Evolutionary conservation across 2,797 vertebrate genomes (phyloP), one percentile per base, ranked within the genome.

Genomic region (Mormyrops boulengeri): DNA sequence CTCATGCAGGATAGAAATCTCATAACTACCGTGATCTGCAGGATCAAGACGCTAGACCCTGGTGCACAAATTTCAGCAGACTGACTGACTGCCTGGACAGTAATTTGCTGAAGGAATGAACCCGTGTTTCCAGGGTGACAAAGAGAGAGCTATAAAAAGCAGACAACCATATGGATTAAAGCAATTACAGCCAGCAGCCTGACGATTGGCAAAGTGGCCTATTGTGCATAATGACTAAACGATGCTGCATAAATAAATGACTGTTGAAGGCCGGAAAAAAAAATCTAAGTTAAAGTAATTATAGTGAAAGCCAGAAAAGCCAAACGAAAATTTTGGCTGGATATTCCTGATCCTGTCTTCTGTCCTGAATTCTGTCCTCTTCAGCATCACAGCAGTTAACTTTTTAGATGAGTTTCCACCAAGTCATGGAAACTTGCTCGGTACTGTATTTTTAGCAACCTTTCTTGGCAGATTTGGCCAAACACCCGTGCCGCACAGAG

Each of bases 241-340:
- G 77, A 82, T 82, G 41, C 77, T 82, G 38, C n/a, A 82, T 22
- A 44, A 82, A 47, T 47, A 34, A 82, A 82, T 82, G 19, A 82
- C 19, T 82, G 77, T n/a, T 82, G 77, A 80, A 80, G 1, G 4
- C 38, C n/a, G 73, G 73, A 9, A 41, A 80, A 80, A 41, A n/a
- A 80, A 80, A 80, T 47, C 73, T 44, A 44, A 41, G 73, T 80
- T 38, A 80, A 80, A 80, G 77, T n/a, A 82, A 82, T 82, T 44
- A 82, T 11, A 82, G 41, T 9, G 30, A 82, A 82, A 82, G 2
- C 19, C 41, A 47, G 47, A n/a, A 77, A 41, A 41, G 34, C 22
- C 66, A 73, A 73, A 80, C 0, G 0, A 82, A 82, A 47, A 19
- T 82, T 82, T 47, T n/a, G 8, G 41, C 8, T 82, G 30, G 77